Evolutionary conservation across 2,113 vertebrate genomes (phyloP).

Genomic region (Panurus biarmicus): DNA sequence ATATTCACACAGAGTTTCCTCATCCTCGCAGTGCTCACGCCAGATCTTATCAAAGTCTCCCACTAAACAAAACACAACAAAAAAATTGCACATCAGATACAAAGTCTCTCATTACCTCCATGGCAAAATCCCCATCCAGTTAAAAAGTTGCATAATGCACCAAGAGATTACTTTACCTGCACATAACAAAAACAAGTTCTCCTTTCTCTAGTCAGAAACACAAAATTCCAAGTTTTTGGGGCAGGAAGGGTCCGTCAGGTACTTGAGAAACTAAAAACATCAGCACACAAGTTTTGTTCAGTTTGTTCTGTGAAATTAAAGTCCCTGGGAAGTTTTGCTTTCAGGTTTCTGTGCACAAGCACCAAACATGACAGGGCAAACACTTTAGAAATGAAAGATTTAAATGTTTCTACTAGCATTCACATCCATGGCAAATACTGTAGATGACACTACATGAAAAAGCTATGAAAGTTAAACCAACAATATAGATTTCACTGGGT

Average conservation of each 20-base stretch:
- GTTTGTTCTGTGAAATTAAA: neutral
- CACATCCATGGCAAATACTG: neutral
- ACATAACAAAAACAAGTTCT: neutral
- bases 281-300: neutral
- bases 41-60: slow-evolving; percentile 98
- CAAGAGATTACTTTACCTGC: neutral
- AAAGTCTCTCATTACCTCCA: neutral
- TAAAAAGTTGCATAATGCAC: neutral
- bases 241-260: neutral
- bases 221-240: neutral
- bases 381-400: neutral
- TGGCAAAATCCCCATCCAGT: neutral
- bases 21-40: slow-evolving; percentile 96
- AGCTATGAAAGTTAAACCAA: neutral
- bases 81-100: neutral
- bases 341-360: neutral
- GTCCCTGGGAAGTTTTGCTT: neutral
- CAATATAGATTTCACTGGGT: neutral
- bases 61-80: slow-evolving; percentile 74
- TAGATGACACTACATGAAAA: neutral
- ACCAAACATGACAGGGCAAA: neutral
- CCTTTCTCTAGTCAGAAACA: neutral
- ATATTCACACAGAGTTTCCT: slow-evolving; percentile 93
- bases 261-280: neutral
- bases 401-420: neutral